Base-by-base conservation (phyloP, 1,140 invertebrate genomes). In the Periplaneta americana region DNA sequence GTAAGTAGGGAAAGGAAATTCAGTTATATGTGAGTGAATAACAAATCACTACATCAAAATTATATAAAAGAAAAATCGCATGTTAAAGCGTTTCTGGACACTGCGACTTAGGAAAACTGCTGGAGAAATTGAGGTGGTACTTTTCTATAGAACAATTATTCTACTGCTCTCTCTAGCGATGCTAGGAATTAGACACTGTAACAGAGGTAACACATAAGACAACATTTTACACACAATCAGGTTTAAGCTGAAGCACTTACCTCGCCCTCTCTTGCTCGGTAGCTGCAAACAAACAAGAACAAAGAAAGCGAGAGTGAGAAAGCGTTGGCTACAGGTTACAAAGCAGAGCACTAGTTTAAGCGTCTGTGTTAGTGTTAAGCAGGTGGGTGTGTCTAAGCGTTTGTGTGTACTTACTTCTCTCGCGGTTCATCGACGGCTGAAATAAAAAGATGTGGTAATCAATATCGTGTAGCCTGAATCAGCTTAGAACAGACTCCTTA, bases 381-480 rank as follows among this genome's bases (percentile, higher is more conserved):
- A 11, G n/a, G 8, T n/a, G 13, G n/a, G 48, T n/a, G 2, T n/a
- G 22, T 10, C 0, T 66, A n/a, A 66, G 22, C 48, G 2, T 28
- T 66, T 28, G 6, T 3, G 22, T 0, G 1, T 85, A 91, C 94
- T 95, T 92, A 95, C 94, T 94, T 95, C 90, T 95, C 94, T 89
- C 92, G 92, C 84, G 94, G 94, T 89, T 95, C 94, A 88, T 95
- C 94, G 89, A 94, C 92, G 88, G 95, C 95, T 96, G 91, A 86
- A 93, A 93, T 84, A 84, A 80, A 80, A 80, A 79, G n/a, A 80
- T 15, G n/a, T 34, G n/a, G 28, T 66, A 28, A 66, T n/a, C 22
- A 66, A 66, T 66, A 66, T 28, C 22, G 22, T 66, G 10, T 18
- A 66, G 28, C 22, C n/a, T n/a, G n/a, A n/a, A n/a, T n/a, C n/a